Evolutionary conservation across 2,888 invertebrate species (phyloP).

Genomic region (Cabera pusaria): DNA sequence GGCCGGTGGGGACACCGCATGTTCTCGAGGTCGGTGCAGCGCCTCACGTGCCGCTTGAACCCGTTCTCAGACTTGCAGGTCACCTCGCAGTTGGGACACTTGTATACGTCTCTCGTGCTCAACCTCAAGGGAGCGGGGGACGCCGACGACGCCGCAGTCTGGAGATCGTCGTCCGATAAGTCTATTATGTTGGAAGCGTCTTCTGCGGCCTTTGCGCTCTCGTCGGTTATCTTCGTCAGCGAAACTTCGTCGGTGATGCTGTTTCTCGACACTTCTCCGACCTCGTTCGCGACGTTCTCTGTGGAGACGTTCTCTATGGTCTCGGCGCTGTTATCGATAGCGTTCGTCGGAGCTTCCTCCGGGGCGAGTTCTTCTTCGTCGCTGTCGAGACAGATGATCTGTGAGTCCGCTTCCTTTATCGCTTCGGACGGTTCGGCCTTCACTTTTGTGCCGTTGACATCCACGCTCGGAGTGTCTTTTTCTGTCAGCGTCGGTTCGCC

Average conservation of each 20-base stretch:
- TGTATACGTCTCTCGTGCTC: slow-evolving; percentile 33
- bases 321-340: not conserved
- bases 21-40: slow-evolving; percentile 30
- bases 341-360: not conserved
- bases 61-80: slow-evolving; percentile 30
- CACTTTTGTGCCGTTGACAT: not conserved
- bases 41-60: slow-evolving; percentile 49
- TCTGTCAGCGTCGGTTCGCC: no score
- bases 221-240: slow-evolving; percentile 7
- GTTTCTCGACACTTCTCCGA: slow-evolving; percentile 1
- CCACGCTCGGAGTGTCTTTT: not conserved
- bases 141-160: not conserved
- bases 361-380: slow-evolving; percentile 55
- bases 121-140: not conserved
- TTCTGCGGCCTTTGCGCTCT: slow-evolving; percentile 11
- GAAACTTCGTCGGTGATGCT: slow-evolving; percentile 9
- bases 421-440: slow-evolving; percentile 38
- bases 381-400: slow-evolving; percentile 62
- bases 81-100: slow-evolving; percentile 50
- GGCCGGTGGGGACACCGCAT: slow-evolving; percentile 27
- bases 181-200: slow-evolving; percentile 38
- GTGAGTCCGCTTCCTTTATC: slow-evolving; percentile 12
- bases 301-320: not conserved
- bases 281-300: not conserved
- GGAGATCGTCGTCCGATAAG: slow-evolving; percentile 44